Conservation (phyloP, 2,797 vertebrate genomes). For the Novumbra hubbsi region DNA sequence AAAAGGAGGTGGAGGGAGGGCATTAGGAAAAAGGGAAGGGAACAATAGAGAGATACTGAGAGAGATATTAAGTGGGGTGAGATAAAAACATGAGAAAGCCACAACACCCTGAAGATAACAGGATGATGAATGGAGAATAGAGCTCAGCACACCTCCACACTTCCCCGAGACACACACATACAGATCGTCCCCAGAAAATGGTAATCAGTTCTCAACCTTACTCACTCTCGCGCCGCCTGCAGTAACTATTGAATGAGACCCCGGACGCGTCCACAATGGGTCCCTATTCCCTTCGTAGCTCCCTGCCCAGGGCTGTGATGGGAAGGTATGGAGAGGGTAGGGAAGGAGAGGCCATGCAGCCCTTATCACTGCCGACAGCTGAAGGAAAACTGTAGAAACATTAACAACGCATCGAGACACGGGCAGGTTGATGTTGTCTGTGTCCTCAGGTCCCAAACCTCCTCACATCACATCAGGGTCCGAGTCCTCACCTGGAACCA, state of each 20-base stretch:
- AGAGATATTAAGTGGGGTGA: slow-evolving; percentile 1
- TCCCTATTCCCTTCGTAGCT: not conserved
- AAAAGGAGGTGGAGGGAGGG: too few species aligned
- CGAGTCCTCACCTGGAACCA: not conserved
- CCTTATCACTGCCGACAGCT: not conserved
- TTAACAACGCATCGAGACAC: slow-evolving; percentile 25
- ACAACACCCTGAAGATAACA: slow-evolving; percentile 28
- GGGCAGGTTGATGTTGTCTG: slow-evolving; percentile 5
- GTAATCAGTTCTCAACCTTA: slow-evolving; percentile 36
- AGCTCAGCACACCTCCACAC: slow-evolving; percentile 12
- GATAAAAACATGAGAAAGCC: not conserved
- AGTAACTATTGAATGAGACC: not conserved
- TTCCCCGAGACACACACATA: slow-evolving; percentile 29
- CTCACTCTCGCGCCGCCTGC: not conserved
- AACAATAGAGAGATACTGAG: not conserved
- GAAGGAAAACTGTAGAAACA: slow-evolving; percentile 15
- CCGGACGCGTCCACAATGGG: not conserved
- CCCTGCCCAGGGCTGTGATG: not conserved
- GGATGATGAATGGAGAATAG: slow-evolving; percentile 15
- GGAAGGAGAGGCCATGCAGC: too few species aligned
- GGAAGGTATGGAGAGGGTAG: not conserved
- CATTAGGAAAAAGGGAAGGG: too few species aligned
- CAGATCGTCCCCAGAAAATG: slow-evolving; percentile 41
- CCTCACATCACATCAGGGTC: not conserved
- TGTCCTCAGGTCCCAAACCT: slow-evolving; percentile 68